Conservation (phyloP, 2,797 vertebrate species). For the Syngnathus rostellatus region DNA sequence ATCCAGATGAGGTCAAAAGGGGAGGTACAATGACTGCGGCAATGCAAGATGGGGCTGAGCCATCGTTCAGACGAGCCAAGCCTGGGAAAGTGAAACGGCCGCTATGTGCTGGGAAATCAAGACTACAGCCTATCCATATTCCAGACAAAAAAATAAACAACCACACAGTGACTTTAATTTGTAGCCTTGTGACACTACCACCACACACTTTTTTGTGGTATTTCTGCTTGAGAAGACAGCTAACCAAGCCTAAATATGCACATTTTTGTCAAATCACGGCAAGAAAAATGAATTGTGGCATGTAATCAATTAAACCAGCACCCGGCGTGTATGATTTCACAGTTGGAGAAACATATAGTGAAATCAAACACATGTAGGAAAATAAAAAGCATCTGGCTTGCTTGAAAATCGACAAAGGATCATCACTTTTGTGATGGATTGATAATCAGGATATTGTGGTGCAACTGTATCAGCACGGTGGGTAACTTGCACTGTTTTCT, state of each 20-base stretch:
- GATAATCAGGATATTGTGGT: background rate
- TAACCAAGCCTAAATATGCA: background rate
- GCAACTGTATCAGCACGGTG: background rate
- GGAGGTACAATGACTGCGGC: background rate
- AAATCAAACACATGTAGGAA: background rate
- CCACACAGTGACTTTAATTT: background rate
- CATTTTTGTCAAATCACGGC: background rate
- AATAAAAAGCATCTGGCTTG: background rate
- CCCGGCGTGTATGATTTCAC: background rate
- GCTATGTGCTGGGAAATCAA: background rate
- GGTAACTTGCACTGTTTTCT: background rate
- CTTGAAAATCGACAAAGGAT: background rate
- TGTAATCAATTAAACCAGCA: background rate
- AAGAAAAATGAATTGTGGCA: background rate
- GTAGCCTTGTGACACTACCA: background rate
- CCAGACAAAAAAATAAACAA: background rate
- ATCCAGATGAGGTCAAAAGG: constrained; percentile 11
- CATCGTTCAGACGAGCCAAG: background rate
- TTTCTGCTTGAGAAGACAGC: background rate
- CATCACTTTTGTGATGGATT: background rate
- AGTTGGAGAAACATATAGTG: background rate
- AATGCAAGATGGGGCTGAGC: background rate
- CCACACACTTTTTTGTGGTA: background rate
- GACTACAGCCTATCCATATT: background rate
- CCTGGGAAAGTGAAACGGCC: background rate